Evolutionary conservation across 92 coral and sea anemone species (phyloP).

Genomic region (Epizoanthus ramosus): DNA sequence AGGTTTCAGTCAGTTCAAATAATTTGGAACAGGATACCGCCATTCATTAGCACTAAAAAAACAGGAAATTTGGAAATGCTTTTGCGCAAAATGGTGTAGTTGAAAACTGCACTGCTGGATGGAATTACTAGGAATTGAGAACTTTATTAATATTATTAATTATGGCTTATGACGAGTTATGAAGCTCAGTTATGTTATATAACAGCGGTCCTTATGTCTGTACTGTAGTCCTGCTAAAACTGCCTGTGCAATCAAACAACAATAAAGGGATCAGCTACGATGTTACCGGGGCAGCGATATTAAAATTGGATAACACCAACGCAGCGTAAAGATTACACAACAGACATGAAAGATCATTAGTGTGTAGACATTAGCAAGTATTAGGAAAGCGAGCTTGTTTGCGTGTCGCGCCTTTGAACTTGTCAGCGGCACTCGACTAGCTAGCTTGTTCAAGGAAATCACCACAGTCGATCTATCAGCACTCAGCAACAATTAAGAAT

Average conservation of each 20-base stretch:
- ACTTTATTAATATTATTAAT: too few species aligned
- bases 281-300: not conserved
- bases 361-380: not conserved
- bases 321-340: not conserved
- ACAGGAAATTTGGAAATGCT: too few species aligned
- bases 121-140: too few species aligned
- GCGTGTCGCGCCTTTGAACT: slow-evolving; percentile 29
- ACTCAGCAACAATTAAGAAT: slow-evolving; percentile 32
- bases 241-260: too few species aligned
- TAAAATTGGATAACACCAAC: not conserved
- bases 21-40: not conserved
- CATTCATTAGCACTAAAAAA: too few species aligned
- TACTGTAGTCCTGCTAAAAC: too few species aligned
- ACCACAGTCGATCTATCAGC: slow-evolving; percentile 26
- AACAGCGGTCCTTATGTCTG: too few species aligned
- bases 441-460: slow-evolving; percentile 20
- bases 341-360: slow-evolving; percentile 7
- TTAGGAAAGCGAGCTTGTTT: slow-evolving; percentile 13
- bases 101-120: too few species aligned
- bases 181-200: too few species aligned
- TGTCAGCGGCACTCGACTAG: slow-evolving; percentile 21
- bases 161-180: too few species aligned
- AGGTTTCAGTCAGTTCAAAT: not conserved
- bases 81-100: too few species aligned
- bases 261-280: not conserved